Evolutionary conservation across 2,888 invertebrate genomes (phyloP).

Genomic region (Sphaeridia pumilis): DNA sequence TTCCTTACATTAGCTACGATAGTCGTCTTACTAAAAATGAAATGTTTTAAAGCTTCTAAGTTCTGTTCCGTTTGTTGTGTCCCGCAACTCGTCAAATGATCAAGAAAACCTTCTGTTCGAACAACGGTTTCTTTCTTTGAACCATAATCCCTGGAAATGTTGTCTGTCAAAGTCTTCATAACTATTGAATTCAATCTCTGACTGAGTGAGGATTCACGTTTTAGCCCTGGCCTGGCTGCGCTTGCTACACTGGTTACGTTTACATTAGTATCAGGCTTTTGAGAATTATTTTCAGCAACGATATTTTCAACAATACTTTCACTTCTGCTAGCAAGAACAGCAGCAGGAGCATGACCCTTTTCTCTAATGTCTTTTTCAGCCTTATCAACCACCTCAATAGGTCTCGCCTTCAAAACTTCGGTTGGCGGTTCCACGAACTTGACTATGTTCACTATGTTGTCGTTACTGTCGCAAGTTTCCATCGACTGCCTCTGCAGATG

Average conservation of each 20-base stretch:
- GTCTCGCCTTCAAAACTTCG: background rate
- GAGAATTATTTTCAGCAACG: background rate
- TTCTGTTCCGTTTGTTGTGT: constrained; percentile 13
- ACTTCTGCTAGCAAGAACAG: background rate
- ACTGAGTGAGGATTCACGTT: constrained; percentile 50
- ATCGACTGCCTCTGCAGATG: constrained; percentile 19
- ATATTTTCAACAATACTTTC: background rate
- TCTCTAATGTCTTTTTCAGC: background rate
- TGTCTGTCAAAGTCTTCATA: constrained; percentile 78
- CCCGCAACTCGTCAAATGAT: constrained; percentile 16
- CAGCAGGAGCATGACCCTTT: background rate
- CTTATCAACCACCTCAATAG: background rate
- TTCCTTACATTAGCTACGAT: constrained; percentile 27
- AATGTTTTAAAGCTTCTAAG: constrained; percentile 22
- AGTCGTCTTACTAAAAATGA: constrained; percentile 20
- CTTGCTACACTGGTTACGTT: background rate
- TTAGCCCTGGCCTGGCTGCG: background rate
- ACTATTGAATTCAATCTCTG: constrained; percentile 79
- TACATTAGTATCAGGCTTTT: background rate
- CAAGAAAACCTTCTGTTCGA: constrained; percentile 17
- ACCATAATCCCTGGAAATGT: constrained; percentile 51
- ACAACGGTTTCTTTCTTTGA: constrained; percentile 12
- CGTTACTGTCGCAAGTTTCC: background rate
- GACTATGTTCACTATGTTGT: background rate
- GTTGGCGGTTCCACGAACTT: background rate